Evolutionary conservation across 2,888 invertebrate species (phyloP), one percentile per base, ranked within the genome.

Genomic region (Cheilosia scutellata): DNA sequence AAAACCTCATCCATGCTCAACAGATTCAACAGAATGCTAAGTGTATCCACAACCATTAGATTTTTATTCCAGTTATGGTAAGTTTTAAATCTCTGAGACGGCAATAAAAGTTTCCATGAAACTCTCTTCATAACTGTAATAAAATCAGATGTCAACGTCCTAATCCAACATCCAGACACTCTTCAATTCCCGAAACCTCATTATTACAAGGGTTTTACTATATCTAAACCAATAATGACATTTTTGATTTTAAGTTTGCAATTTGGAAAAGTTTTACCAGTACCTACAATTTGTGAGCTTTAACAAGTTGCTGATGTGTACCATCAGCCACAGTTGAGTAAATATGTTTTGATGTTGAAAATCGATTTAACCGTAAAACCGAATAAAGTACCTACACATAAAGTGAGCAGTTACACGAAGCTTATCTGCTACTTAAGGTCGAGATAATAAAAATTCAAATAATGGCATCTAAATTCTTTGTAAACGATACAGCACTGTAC

Each of bases 361-460:
- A 57, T 58, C 70, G 47, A 47, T 47, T 47, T 16, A 20, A 7
- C 9, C 47, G 47, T 20, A 16, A 47, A 20, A 47, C 47, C 7
- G 7, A 47, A 70, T 47, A 70, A 57, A 29, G 42, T 55, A n/a
- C 31, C 4, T 29, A 6, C 37, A 40, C 33, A 53, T 62, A 62
- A 62, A 77, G 53, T 44, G 42, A 77, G 55, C 70, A 58, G 53
- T 68, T 68, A 76, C 42, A 68, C 37, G 27, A 60, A 62, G 53
- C 53, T 47, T 68, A 68, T 68, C 68, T 62, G 16, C 42, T 70
- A 55, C 70, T 60, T 53, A 70, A 62, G 77, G 53, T 68, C 53
- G 44, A 70, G 65, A 68, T 70, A 77, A 77, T 68, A 68, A 68
- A 75, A 58, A 47, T 66, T 49, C 66, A 16, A n/a, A 16, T 33